These are phyloP conservation scores for Homarus gammarus DNA, from an alignment of 2,888 invertebrate genomes.

Conservation along the genomic window DNA sequence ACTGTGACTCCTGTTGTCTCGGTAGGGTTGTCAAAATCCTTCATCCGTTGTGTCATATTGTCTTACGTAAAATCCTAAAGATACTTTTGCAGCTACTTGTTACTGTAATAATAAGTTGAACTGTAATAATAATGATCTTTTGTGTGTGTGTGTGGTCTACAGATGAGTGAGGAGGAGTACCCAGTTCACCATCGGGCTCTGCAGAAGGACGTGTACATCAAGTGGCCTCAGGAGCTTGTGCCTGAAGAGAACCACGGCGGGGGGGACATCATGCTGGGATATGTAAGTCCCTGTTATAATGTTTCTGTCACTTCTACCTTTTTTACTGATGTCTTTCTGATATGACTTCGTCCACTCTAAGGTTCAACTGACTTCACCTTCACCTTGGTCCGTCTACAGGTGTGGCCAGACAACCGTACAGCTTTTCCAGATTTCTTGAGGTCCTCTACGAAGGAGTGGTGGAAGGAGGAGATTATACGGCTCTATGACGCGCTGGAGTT, in stretches of 20 bases:
- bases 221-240: slow-evolving; percentile 72
- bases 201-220: slow-evolving; percentile 60
- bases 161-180: slow-evolving; percentile 46
- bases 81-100: not conserved
- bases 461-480: slow-evolving; percentile 73
- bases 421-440: slow-evolving; percentile 77
- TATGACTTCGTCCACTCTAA: no score
- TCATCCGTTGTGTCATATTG: no score
- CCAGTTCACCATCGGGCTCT: slow-evolving; percentile 50
- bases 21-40: no score
- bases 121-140: not conserved
- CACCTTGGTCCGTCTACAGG: slow-evolving; percentile 14
- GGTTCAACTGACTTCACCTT: no score
- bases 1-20: no score
- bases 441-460: slow-evolving; percentile 75
- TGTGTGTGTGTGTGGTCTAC: not conserved
- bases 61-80: no score
- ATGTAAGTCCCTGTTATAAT: slow-evolving; percentile 19
- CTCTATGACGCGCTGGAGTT: slow-evolving; percentile 65
- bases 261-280: slow-evolving; percentile 53
- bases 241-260: slow-evolving; percentile 51
- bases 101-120: not conserved
- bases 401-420: slow-evolving; percentile 72
- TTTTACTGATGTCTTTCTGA: not conserved
- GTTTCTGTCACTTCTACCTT: not conserved